Evolutionary conservation across 2,797 vertebrate genomes (phyloP).

Genomic region (Todus mexicanus): DNA sequence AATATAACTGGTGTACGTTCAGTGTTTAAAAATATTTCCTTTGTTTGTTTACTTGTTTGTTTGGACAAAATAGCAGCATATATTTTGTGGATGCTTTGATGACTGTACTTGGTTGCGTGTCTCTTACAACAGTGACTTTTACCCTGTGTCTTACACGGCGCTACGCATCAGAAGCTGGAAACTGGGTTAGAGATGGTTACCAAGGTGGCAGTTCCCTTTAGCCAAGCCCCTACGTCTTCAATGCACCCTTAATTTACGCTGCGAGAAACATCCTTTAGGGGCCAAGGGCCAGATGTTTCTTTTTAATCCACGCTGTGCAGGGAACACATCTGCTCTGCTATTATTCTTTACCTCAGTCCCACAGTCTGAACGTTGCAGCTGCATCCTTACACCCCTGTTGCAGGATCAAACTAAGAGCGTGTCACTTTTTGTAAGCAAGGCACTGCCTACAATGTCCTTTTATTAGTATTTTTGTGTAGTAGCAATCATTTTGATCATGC

Average conservation of each 20-base stretch:
- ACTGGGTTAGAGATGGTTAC: neutral
- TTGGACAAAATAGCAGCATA: slow-evolving; percentile 19
- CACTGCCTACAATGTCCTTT: neutral
- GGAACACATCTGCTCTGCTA: slow-evolving; percentile 29
- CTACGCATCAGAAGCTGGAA: neutral
- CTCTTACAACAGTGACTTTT: neutral
- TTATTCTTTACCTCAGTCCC: slow-evolving; percentile 25
- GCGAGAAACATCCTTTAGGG: slow-evolving; percentile 35
- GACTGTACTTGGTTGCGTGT: neutral
- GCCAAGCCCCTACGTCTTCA: slow-evolving; percentile 12
- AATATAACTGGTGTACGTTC: slow-evolving; percentile 5
- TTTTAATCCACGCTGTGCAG: slow-evolving; percentile 22
- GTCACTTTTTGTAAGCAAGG: neutral
- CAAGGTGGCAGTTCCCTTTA: slow-evolving; percentile 20
- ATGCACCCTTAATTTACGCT: slow-evolving; percentile 33
- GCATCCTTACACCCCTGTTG: neutral
- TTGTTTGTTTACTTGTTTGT: slow-evolving; percentile 48
- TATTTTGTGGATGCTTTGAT: slow-evolving; percentile 16
- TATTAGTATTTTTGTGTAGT: neutral
- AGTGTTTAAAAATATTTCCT: slow-evolving; percentile 38
- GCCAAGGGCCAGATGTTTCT: slow-evolving; percentile 56
- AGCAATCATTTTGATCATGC: neutral
- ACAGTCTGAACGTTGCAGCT: slow-evolving; percentile 1
- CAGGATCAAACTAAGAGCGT: neutral
- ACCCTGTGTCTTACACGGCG: slow-evolving; percentile 4